A percentile compares a stretch with the other conserved stretches of the same genome.
phyloP scores from a whole-genome alignment of 2,888 invertebrate genomes.

The Lochmaea capreae region DNA sequence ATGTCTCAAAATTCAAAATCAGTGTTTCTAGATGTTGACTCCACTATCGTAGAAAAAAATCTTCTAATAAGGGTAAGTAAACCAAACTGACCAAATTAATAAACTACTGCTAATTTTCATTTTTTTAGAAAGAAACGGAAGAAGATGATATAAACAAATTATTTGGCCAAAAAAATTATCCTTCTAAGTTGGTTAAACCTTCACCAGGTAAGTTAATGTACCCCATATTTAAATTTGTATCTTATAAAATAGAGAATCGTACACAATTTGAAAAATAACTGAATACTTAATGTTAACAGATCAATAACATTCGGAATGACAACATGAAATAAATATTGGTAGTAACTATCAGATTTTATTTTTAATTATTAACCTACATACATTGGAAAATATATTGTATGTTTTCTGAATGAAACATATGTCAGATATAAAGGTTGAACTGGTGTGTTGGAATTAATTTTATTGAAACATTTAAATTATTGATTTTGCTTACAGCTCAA shows the following conservation, averaged over 20 bases:
- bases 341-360: too few species aligned
- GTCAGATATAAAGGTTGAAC: too few species aligned
- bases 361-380: too few species aligned
- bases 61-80: conserved; percentile 58
- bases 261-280: background rate
- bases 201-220: conserved; percentile 70
- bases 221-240: background rate
- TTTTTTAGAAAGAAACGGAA: conserved; percentile 65
- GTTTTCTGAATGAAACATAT: too few species aligned
- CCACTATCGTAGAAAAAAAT: conserved; percentile 62
- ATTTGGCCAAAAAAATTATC: conserved; percentile 61
- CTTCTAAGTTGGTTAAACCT: conserved; percentile 76
- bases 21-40: conserved; percentile 62
- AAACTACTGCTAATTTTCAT: background rate
- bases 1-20: conserved; percentile 34
- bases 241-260: background rate
- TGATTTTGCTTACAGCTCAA: too few species aligned
- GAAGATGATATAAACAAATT: conserved; percentile 71
- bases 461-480: too few species aligned
- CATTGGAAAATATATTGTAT: too few species aligned
- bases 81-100: background rate
- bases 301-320: background rate
- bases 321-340: too few species aligned
- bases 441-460: too few species aligned
- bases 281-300: background rate